A percentile compares a stretch with the other conserved stretches of the same genome.
Evolutionary conservation across 2,797 vertebrate genomes (phyloP).

Genomic region (Botia kubotai): DNA sequence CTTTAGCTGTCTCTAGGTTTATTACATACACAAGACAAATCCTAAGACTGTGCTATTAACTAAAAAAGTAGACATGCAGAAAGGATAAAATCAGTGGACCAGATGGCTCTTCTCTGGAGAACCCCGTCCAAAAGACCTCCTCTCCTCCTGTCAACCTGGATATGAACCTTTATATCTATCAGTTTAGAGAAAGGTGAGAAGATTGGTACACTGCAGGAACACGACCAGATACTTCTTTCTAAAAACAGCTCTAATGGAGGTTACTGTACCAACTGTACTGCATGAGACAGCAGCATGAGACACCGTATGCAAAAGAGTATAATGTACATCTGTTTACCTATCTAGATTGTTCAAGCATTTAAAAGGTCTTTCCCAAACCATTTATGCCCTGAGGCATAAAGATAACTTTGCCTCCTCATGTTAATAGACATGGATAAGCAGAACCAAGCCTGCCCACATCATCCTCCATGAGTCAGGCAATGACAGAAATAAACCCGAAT

Average conservation of each 20-base stretch:
- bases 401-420: slow-evolving; percentile 9
- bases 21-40: background rate
- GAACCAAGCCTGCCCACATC: slow-evolving; percentile 30
- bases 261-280: background rate
- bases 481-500: background rate
- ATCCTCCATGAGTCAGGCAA: slow-evolving; percentile 46
- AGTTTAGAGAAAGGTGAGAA: background rate
- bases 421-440: slow-evolving; percentile 30
- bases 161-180: background rate
- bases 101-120: background rate
- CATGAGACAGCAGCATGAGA: background rate
- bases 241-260: no score
- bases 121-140: background rate
- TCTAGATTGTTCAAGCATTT: background rate
- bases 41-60: background rate
- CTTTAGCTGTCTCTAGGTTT: background rate
- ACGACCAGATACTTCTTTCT: background rate
- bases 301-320: background rate
- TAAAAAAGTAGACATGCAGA: background rate
- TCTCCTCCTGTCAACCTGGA: background rate
- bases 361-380: slow-evolving; percentile 11
- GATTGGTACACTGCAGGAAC: background rate
- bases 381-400: slow-evolving; percentile 19
- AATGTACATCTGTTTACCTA: slow-evolving; percentile 4
- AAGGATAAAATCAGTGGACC: slow-evolving; percentile 2